Evolutionary conservation across 2,797 vertebrate species (phyloP), one percentile per base, ranked within the genome.

Genomic region (Sorex maritimensis): DNA sequence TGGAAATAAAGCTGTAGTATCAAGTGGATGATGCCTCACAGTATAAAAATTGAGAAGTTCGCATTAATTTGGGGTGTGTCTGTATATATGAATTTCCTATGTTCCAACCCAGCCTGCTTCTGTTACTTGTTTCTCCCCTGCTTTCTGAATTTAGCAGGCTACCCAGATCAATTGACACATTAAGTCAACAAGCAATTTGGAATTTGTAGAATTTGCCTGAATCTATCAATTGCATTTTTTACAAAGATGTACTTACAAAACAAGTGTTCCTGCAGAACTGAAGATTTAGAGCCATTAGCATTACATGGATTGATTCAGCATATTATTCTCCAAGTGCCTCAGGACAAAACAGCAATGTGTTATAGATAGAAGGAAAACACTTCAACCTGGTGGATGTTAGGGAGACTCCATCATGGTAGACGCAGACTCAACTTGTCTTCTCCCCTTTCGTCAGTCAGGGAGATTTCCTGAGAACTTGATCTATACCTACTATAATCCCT

Each of bases 371-470:
- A 78, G 15, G 49, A 41, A 28, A 72, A 88, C n/a, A 65, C 52
- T 49, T 28, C 63, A 52, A 26, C 71, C 65, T 83, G 63, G 58
- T n/a, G 17, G 13, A 17, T 17, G 49, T 63, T 61, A 63, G 65
- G 63, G 24, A 52, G 44, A 63, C 38, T 81, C 52, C 23, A 49
- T 23, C 63, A 69, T 81, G 12, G 1, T 6, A 49, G 52, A 88
- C 41, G 12, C 9, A 30, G 52, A 41, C 38, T 78, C 7, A 30
- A 41, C 26, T 19, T 1, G 0, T 38, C 30, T 24, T 74, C 6
- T 91, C 34, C 28, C 34, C 41, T 81, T 84, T 80, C 46, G 46
- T 91, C 38, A 75, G n/a, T 26, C 15, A 63, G 75, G 67, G 55
- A 77, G 63, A 52, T 81, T 73, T 28, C 41, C 67, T 69, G 19